phyloP scores from a whole-genome alignment of 2,113 vertebrate genomes.

The Perca flavescens region DNA sequence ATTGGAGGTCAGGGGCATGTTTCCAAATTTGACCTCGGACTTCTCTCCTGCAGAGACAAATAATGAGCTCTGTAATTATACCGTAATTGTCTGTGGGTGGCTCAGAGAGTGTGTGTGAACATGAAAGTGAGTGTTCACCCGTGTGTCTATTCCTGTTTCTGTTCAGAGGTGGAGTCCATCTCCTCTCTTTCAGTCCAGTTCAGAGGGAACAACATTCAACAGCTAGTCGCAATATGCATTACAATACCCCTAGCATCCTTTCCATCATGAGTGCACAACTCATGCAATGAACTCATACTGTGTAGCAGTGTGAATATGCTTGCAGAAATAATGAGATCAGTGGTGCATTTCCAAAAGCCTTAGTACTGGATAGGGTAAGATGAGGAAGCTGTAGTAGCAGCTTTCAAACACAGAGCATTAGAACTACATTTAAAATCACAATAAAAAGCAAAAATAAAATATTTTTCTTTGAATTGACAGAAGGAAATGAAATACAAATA shows the following conservation, averaged over 20 bases:
- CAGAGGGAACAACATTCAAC: background rate
- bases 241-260: background rate
- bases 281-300: too few species aligned
- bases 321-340: background rate
- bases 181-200: background rate
- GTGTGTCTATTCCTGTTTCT: background rate
- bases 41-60: constrained; percentile 48
- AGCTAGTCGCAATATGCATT: background rate
- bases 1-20: too few species aligned
- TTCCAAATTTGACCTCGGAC: too few species aligned
- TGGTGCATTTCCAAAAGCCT: background rate
- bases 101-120: constrained; percentile 3
- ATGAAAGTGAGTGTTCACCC: background rate
- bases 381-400: background rate
- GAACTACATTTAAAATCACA: background rate
- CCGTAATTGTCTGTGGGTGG: constrained; percentile 39
- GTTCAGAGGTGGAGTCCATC: background rate
- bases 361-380: background rate
- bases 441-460: background rate
- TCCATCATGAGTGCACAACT: background rate
- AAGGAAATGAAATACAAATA: background rate
- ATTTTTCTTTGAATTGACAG: too few species aligned
- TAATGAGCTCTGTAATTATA: constrained; percentile 58
- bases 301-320: background rate
- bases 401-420: background rate